Base-by-base conservation (phyloP, 2,888 invertebrate genomes). In the Sisyra terminalis region DNA sequence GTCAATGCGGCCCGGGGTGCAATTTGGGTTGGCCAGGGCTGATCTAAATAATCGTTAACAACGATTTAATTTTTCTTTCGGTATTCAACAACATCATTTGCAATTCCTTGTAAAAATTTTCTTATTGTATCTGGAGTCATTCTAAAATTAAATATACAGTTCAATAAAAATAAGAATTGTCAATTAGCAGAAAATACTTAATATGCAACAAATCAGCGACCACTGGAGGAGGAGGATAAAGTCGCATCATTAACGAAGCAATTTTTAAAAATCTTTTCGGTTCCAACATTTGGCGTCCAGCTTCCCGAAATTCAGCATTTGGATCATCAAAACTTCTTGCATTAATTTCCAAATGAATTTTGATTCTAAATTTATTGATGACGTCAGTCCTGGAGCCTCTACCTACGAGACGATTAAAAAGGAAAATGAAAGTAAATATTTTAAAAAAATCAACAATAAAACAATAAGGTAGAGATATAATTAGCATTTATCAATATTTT, bases 21-120 rank as follows among this genome's bases (percentile, higher is more conserved):
- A 50, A 3, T 35, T n/a, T n/a, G n/a, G n/a, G n/a, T n/a, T n/a
- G n/a, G n/a, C n/a, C 5, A 6, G 52, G 45, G 2, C 31, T 57
- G 46, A 46, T 61, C 58, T 1, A 63, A 47, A 36, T 61, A 61
- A 44, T 63, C 63, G 13, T 57, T 53, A 14, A 56, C 50, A 8
- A 50, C 49, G 6, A 58, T 45, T 13, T 53, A 54, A 35, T 54
- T 56, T 31, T 55, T 46, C 32, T 54, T 53, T n/a, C 63, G 50
- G 18, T 55, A 50, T 2, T 53, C 47, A 16, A 61, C 55, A 1
- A 57, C 57, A 0, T 57, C 48, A 10, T 45, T 49, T n/a, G 59
- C 50, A 1, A 54, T 47, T 3, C 48, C 45, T 0, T 47, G 48
- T 29, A 62, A 58, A 44, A 60, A 62, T 2, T 50, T 41, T 1